These are phyloP conservation scores for Agrochola lota DNA, from an alignment of 2,888 invertebrate species.

Conservation along the genomic window DNA sequence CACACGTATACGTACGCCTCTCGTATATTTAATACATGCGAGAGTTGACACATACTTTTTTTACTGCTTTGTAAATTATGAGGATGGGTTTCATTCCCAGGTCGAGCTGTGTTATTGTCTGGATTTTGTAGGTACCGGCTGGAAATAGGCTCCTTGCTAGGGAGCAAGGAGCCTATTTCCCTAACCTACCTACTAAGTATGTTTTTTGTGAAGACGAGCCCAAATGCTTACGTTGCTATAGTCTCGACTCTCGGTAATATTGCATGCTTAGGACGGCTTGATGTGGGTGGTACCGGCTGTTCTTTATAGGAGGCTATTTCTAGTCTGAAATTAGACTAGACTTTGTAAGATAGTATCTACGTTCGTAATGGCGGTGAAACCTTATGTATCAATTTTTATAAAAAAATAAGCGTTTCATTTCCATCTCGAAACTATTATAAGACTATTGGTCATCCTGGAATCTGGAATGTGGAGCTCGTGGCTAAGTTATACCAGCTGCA, in stretches of 20 bases:
- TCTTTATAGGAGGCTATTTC: background rate
- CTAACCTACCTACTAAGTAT: background rate
- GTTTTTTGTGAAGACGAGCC: background rate
- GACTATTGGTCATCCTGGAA: too few relatives aligned
- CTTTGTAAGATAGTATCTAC: background rate
- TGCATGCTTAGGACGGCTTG: background rate
- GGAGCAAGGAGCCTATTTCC: too few relatives aligned
- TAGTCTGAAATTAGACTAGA: constrained; percentile 1
- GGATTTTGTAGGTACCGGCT: background rate
- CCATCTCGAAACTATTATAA: too few relatives aligned
- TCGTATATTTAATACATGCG: background rate
- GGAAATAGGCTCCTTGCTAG: background rate
- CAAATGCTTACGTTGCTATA: background rate
- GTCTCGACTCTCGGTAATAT: background rate
- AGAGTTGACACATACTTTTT: background rate
- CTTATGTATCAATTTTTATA: background rate
- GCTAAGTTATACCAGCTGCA: too few relatives aligned
- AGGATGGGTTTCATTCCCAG: background rate
- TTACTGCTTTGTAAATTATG: background rate
- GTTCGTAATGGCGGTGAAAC: background rate
- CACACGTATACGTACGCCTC: background rate
- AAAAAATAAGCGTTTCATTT: too few relatives aligned
- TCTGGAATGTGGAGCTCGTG: too few relatives aligned
- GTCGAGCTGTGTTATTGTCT: background rate
- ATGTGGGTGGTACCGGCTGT: constrained; percentile 7